Percentiles rank a stretch among this genome's conserved stretches.
Conservation (phyloP, 2,888 invertebrate species). For the Conistra vaccinii region DNA sequence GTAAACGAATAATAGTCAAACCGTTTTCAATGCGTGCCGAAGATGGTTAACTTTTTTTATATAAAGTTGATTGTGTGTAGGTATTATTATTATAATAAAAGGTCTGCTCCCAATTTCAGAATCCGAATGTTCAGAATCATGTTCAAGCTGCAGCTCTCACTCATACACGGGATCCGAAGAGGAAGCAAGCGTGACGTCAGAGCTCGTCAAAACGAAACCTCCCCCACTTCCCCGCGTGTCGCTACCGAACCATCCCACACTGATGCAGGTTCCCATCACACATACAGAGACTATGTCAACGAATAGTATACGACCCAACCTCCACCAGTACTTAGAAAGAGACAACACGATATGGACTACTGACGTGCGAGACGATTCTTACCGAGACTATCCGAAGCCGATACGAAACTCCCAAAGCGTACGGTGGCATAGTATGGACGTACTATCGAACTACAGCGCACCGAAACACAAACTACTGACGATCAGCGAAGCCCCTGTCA, state of each 20-base stretch:
- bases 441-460: slow-evolving; percentile 67
- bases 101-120: slow-evolving; percentile 80
- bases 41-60: background rate
- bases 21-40: background rate
- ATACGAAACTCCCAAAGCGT: slow-evolving; percentile 72
- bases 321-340: slow-evolving; percentile 86
- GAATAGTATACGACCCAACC: slow-evolving; percentile 83
- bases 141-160: slow-evolving; percentile 91
- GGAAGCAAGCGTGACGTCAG: slow-evolving; percentile 73
- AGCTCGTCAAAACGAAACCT: slow-evolving; percentile 75
- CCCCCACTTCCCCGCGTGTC: slow-evolving; percentile 79
- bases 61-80: background rate
- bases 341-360: slow-evolving; percentile 86
- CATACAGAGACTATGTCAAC: slow-evolving; percentile 78
- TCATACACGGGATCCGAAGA: slow-evolving; percentile 80
- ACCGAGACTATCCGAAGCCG: slow-evolving; percentile 73
- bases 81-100: too few species aligned
- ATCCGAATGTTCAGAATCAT: slow-evolving; percentile 93
- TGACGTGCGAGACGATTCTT: slow-evolving; percentile 74
- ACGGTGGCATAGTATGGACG: slow-evolving; percentile 81
- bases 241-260: slow-evolving; percentile 71
- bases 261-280: slow-evolving; percentile 79
- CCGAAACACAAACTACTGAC: slow-evolving; percentile 67
- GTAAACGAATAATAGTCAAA: background rate
- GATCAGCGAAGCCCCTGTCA: slow-evolving; percentile 68